Percentiles rank a stretch among this genome's conserved stretches.
Evolutionary conservation across 2,888 invertebrate genomes (phyloP).

Genomic region (Elegia similella): DNA sequence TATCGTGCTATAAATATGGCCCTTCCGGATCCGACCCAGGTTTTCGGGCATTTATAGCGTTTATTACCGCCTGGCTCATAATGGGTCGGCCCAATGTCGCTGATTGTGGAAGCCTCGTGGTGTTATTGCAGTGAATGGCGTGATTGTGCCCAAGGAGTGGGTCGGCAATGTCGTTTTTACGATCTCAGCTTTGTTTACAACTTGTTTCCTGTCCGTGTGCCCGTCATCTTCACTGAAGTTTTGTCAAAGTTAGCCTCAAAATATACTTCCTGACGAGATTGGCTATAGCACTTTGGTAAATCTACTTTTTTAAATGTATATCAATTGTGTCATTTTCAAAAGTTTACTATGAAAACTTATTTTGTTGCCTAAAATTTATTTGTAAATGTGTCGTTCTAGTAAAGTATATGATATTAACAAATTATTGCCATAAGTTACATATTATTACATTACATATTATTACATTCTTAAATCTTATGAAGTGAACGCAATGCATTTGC

Average conservation of each 20-base stretch:
- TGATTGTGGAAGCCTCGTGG: slow-evolving; percentile 37
- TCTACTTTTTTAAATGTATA: not conserved
- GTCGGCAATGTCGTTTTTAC: slow-evolving; percentile 47
- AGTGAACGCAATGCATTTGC: too few species aligned
- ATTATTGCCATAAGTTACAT: too few species aligned
- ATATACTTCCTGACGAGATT: not conserved
- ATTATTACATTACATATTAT: too few species aligned
- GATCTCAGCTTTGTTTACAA: slow-evolving; percentile 70
- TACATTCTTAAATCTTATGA: too few species aligned
- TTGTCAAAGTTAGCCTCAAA: not conserved
- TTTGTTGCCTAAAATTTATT: not conserved
- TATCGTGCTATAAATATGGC: slow-evolving; percentile 55
- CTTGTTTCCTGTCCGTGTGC: slow-evolving; percentile 69
- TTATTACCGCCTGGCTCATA: slow-evolving; percentile 45
- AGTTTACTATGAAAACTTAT: not conserved
- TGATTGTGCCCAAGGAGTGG: slow-evolving; percentile 35
- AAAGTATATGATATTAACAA: not conserved
- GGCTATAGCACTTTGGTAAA: not conserved
- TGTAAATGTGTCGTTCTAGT: not conserved
- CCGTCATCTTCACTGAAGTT: slow-evolving; percentile 56
- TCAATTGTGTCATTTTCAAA: not conserved
- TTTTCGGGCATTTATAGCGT: slow-evolving; percentile 54
- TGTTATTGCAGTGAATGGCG: slow-evolving; percentile 39
- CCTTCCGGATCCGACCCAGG: slow-evolving; percentile 59
- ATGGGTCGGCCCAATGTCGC: slow-evolving; percentile 35